These are phyloP conservation scores for Cyclophora albipunctata DNA, from an alignment of 2,888 invertebrate genomes.

Conservation along the genomic window DNA sequence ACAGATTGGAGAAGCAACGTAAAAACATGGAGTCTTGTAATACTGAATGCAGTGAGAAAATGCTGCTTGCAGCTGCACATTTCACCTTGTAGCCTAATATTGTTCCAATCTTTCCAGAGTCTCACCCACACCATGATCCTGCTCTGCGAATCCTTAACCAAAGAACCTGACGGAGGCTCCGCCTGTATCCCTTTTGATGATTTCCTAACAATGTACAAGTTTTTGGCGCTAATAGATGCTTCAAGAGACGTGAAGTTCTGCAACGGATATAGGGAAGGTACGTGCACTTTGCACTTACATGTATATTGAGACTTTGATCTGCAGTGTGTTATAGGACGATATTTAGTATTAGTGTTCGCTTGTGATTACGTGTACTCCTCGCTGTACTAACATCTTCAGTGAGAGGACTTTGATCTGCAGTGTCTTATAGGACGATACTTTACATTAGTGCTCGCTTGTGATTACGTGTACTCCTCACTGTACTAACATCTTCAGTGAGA, in stretches of 20 bases:
- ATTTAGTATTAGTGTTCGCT: no score
- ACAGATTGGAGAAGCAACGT: no score
- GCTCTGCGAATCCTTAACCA: slow-evolving; percentile 86
- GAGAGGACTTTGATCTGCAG: no score
- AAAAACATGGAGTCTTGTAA: no score
- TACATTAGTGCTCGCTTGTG: no score
- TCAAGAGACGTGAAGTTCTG: slow-evolving; percentile 53
- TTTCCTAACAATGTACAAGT: slow-evolving; percentile 77
- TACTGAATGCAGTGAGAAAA: not conserved
- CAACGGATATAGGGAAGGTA: slow-evolving; percentile 59
- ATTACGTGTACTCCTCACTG: no score
- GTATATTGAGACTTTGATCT: no score
- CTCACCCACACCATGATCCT: slow-evolving; percentile 86
- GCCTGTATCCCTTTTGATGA: slow-evolving; percentile 80
- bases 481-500: no score
- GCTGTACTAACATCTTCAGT: no score
- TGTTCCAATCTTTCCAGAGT: slow-evolving; percentile 59
- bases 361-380: no score
- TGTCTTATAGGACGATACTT: no score
- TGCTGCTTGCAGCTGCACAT: not conserved
- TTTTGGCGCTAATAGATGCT: slow-evolving; percentile 75
- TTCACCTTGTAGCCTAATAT: not conserved
- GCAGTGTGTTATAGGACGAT: not conserved
- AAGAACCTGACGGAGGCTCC: slow-evolving; percentile 89
- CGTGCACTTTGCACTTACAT: not conserved